phyloP scores from a whole-genome alignment of 1,140 invertebrate species.

The Macrobrachium rosenbergii region DNA sequence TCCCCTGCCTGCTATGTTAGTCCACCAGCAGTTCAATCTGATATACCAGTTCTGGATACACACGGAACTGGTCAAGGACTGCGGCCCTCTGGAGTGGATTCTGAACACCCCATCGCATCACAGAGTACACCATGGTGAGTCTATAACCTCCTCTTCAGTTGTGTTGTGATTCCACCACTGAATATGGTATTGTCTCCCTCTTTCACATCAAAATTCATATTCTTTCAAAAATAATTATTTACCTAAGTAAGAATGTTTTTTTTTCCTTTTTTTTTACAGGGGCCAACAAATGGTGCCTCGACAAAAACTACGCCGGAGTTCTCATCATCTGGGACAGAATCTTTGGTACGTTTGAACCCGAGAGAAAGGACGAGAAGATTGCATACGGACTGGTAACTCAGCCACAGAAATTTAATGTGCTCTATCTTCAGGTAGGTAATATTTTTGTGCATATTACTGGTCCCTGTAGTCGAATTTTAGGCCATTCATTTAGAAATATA shows the following conservation, averaged over 20 bases:
- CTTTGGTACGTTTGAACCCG: slow-evolving; percentile 61
- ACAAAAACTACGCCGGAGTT: slow-evolving; percentile 77
- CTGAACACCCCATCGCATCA: slow-evolving; percentile 77
- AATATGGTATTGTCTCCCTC: background rate
- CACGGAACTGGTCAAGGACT: slow-evolving; percentile 71
- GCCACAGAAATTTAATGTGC: slow-evolving; percentile 44
- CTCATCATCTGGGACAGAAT: slow-evolving; percentile 76
- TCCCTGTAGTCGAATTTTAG: no score
- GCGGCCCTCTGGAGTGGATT: slow-evolving; percentile 75
- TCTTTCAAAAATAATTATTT: no score
- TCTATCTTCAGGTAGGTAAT: slow-evolving; percentile 41
- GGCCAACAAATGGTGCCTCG: slow-evolving; percentile 71
- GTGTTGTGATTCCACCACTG: background rate
- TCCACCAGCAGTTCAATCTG: slow-evolving; percentile 73
- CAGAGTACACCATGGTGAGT: slow-evolving; percentile 75
- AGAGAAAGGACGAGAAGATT: slow-evolving; percentile 40
- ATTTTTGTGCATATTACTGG: no score
- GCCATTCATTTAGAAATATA: no score
- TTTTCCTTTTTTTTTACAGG: background rate
- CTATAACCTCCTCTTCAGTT: background rate
- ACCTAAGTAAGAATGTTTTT: no score
- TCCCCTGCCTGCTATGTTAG: slow-evolving; percentile 67
- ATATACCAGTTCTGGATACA: slow-evolving; percentile 74
- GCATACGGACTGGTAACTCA: slow-evolving; percentile 44
- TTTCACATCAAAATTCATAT: no score